A percentile compares a stretch with the other conserved stretches of the same genome.
Conservation (phyloP, 1,140 invertebrate species). For the Sitobion miscanthi region DNA sequence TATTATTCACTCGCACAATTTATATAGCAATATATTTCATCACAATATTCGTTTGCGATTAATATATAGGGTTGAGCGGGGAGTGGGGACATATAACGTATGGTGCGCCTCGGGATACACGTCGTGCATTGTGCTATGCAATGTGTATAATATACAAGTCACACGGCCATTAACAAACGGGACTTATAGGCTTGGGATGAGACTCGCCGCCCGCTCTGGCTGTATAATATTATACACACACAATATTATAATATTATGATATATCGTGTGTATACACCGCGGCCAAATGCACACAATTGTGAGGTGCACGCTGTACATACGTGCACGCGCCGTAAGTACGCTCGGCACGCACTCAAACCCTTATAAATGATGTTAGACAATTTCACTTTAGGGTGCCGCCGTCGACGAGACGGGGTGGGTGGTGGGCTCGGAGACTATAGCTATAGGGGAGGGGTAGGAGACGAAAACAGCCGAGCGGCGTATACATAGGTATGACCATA, state of each 20-base stretch:
- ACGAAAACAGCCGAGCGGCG: background rate
- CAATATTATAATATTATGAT: background rate
- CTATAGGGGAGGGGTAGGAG: background rate
- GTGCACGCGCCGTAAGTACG: background rate
- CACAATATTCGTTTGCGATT: background rate
- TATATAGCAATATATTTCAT: no score
- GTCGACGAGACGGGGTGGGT: background rate
- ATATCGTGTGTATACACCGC: background rate
- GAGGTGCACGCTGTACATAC: background rate
- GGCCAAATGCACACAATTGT: background rate
- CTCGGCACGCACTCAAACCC: conserved; percentile 6
- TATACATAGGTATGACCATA: background rate
- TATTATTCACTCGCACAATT: no score
- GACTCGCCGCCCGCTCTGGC: background rate
- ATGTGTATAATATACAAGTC: background rate
- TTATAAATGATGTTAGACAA: conserved; percentile 35
- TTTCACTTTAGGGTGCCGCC: conserved; percentile 11
- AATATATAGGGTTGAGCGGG: no score
- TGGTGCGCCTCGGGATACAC: background rate
- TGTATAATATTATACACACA: background rate
- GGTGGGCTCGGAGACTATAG: no score
- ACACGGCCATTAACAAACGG: background rate
- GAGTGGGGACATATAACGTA: no score
- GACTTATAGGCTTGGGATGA: background rate
- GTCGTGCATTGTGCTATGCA: background rate